phyloP scores from a whole-genome alignment of 2,888 invertebrate species.

The Leptinotarsa rubiginosa region DNA sequence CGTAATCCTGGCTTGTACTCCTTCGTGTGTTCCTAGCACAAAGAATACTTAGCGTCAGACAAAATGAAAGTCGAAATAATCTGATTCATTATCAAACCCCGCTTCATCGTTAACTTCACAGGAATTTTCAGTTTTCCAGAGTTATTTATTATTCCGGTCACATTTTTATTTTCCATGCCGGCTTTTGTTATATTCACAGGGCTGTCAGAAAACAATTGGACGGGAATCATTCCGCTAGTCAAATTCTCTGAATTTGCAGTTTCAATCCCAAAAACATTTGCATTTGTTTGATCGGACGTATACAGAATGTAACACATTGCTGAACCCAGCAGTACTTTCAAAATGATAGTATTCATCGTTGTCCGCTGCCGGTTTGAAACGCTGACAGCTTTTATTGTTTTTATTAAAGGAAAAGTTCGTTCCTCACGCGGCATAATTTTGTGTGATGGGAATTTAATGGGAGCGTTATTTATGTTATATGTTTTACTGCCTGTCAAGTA shows the following conservation, averaged over 20 bases:
- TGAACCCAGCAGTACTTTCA: background rate
- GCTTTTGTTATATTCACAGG: background rate
- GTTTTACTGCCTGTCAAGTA: background rate
- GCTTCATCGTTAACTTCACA: conserved; percentile 56
- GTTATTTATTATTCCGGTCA: conserved; percentile 6
- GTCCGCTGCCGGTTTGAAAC: background rate
- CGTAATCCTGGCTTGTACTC: conserved; percentile 56
- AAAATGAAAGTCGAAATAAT: conserved; percentile 56
- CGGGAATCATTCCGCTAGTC: conserved; percentile 14
- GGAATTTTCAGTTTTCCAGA: background rate
- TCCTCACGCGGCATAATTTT: background rate
- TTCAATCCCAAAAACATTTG: conserved; percentile 20
- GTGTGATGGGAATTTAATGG: background rate
- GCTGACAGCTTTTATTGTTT: conserved; percentile 1
- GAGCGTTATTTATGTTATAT: background rate
- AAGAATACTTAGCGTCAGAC: conserved; percentile 47
- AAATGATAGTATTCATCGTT: conserved; percentile 10
- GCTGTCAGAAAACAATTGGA: conserved; percentile 16
- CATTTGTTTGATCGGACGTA: conserved; percentile 8
- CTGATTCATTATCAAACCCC: conserved; percentile 60
- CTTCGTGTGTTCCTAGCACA: conserved; percentile 56
- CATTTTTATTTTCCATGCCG: conserved; percentile 10
- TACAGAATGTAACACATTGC: conserved; percentile 10
- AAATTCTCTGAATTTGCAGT: conserved; percentile 2
- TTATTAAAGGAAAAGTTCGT: background rate